Evolutionary conservation across 2,113 vertebrate species (phyloP).

Genomic region (Acanthisitta chloris): DNA sequence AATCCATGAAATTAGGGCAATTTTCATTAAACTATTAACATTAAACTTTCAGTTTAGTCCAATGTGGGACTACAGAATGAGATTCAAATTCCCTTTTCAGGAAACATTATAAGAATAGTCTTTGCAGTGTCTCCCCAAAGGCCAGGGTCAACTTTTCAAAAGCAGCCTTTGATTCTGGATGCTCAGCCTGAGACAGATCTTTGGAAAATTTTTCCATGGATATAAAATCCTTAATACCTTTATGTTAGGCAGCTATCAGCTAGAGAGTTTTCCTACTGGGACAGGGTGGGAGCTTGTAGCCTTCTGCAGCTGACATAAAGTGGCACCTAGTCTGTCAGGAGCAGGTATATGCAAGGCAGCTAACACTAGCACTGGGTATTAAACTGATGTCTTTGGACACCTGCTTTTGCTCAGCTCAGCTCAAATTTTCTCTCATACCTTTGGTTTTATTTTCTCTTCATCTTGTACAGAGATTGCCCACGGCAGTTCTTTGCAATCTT

Average conservation of each 20-base stretch:
- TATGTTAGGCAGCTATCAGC: neutral
- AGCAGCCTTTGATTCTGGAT: slow-evolving; percentile 21
- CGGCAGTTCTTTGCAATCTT: neutral
- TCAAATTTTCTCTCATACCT: neutral
- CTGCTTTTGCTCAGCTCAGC: neutral
- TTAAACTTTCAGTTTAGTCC: neutral
- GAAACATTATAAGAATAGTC: neutral
- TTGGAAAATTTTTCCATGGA: slow-evolving; percentile 31
- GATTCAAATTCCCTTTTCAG: slow-evolving; percentile 51
- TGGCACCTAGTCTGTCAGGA: neutral
- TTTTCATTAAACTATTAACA: slow-evolving; percentile 47
- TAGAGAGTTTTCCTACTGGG: neutral
- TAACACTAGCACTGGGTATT: neutral
- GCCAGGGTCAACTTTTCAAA: slow-evolving; percentile 48
- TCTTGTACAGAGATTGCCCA: slow-evolving; percentile 1
- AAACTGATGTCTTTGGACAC: neutral
- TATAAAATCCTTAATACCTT: slow-evolving; percentile 22
- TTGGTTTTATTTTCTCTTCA: slow-evolving; percentile 22
- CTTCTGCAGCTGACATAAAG: neutral
- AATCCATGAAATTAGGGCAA: neutral
- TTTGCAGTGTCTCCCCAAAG: slow-evolving; percentile 15
- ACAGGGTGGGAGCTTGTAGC: neutral
- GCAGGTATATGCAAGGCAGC: neutral
- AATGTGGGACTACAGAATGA: slow-evolving; percentile 3
- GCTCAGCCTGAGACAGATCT: neutral